Conservation (phyloP, 2,888 invertebrate genomes). For the Tenthredo mesomela region DNA sequence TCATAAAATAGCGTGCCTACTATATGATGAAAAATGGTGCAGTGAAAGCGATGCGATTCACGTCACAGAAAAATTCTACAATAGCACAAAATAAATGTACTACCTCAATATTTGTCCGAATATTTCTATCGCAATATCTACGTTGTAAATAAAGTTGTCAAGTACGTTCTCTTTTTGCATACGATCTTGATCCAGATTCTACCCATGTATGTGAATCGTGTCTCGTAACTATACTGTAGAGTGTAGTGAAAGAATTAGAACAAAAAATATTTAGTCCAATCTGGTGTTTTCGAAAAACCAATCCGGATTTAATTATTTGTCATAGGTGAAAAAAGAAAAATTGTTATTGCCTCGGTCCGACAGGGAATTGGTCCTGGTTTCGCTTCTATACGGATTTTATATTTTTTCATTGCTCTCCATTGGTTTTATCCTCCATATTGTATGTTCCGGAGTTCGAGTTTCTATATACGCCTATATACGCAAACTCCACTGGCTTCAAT, state of each 20-base stretch:
- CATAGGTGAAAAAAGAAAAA: not conserved
- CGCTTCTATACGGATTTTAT: slow-evolving; percentile 26
- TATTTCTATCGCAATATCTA: not conserved
- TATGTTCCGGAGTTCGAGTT: not conserved
- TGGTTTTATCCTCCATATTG: slow-evolving; percentile 15
- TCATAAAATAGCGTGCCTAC: not conserved
- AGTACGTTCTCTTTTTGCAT: not conserved
- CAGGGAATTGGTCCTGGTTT: slow-evolving; percentile 21
- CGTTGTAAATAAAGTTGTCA: not conserved
- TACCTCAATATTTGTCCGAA: not conserved
- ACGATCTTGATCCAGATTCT: not conserved
- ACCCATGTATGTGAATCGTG: not conserved
- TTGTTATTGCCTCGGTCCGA: slow-evolving; percentile 4
- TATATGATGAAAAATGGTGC: not conserved
- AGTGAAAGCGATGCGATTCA: slow-evolving; percentile 6
- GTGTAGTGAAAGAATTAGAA: not conserved
- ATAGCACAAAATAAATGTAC: not conserved
- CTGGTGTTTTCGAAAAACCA: not conserved
- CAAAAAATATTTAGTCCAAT: not conserved
- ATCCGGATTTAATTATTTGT: slow-evolving; percentile 16
- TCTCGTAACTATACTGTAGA: not conserved
- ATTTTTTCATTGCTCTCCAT: slow-evolving; percentile 42
- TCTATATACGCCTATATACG: slow-evolving; percentile 12
- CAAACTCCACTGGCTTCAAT: slow-evolving; percentile 25
- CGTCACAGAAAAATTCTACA: not conserved